Conservation (phyloP, 2,113 vertebrate genomes). For the Saccopteryx leptura region DNA sequence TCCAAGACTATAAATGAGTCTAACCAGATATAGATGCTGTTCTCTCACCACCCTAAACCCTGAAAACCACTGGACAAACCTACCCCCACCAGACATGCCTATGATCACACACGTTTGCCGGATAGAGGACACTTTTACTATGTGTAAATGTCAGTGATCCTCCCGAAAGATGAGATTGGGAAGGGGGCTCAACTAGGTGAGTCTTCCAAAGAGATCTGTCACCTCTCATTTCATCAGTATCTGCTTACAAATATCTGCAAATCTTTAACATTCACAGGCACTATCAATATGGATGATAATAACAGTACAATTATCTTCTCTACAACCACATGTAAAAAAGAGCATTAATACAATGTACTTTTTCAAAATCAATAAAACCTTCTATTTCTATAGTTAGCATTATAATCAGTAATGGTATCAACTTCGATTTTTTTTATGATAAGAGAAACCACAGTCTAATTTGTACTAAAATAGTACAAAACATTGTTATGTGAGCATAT, state of each 20-base stretch:
- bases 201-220: not conserved
- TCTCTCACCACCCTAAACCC: not conserved
- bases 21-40: not conserved
- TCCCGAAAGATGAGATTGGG: not conserved
- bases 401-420: not conserved
- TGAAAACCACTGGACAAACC: not conserved
- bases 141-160: not conserved
- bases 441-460: not conserved
- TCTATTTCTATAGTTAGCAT: not conserved
- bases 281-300: not conserved
- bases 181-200: not conserved
- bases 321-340: not conserved
- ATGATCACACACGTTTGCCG: not conserved
- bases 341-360: not conserved
- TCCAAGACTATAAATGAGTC: not conserved
- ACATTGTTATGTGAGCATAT: not conserved
- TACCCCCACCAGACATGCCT: not conserved
- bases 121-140: not conserved
- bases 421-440: not conserved
- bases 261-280: not conserved
- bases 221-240: not conserved
- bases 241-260: not conserved
- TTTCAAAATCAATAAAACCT: conserved; percentile 17
- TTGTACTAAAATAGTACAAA: not conserved
- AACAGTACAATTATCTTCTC: not conserved